Percentiles rank a stretch among this genome's conserved stretches.
Conservation (phyloP, 1,140 invertebrate genomes). For the Brachionus sp. region DNA sequence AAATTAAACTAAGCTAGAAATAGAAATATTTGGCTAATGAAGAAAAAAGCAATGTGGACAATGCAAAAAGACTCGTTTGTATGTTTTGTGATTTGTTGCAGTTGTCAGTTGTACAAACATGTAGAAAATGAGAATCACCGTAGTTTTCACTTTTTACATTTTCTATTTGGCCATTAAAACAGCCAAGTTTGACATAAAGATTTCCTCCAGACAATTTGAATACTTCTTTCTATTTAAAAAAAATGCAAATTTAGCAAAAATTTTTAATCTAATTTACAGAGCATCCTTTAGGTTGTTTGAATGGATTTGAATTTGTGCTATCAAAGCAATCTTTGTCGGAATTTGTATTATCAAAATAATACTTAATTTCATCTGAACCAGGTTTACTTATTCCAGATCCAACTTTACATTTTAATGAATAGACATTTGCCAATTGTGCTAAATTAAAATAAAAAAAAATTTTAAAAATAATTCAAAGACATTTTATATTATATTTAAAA, state of each 20-base stretch:
- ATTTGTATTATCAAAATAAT: not conserved
- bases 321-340: not conserved
- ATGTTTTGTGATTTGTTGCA: not conserved
- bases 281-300: not conserved
- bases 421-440: not conserved
- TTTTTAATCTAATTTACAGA: not conserved
- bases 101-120: not conserved
- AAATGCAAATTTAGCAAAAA: not conserved
- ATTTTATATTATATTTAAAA: not conserved
- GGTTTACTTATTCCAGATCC: not conserved
- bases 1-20: too few relatives aligned
- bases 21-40: not conserved
- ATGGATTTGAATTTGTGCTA: not conserved
- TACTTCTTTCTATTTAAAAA: not conserved
- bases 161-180: not conserved
- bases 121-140: not conserved
- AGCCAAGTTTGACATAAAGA: not conserved
- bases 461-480: not conserved
- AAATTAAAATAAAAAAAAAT: not conserved
- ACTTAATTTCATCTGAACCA: not conserved
- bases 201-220: not conserved
- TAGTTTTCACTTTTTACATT: not conserved
- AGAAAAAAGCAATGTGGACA: not conserved
- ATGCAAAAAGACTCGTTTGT: not conserved
- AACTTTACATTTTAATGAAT: not conserved